These are phyloP conservation scores for Magallana angulata DNA, from an alignment of 1,140 invertebrate genomes.

Conservation along the genomic window DNA sequence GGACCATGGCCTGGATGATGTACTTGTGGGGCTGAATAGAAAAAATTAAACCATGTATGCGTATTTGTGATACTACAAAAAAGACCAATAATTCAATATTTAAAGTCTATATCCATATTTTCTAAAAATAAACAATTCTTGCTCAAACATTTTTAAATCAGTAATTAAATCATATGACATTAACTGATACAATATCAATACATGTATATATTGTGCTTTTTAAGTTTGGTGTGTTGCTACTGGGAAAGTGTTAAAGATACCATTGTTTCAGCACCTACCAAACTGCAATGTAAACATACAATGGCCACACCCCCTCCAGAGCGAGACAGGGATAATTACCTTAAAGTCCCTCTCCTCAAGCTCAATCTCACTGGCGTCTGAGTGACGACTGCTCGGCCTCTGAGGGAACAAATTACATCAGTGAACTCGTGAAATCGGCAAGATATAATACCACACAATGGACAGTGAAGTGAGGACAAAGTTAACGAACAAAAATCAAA, in stretches of 20 bases:
- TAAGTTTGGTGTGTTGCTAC: no score
- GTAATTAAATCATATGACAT: neutral
- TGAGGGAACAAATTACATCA: conserved; percentile 16
- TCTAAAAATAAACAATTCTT: neutral
- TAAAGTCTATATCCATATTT: neutral
- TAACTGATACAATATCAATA: neutral
- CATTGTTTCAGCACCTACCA: no score
- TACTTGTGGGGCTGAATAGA: conserved; percentile 77
- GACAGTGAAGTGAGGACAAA: no score
- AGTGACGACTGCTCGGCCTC: conserved; percentile 32
- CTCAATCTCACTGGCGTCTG: conserved; percentile 57
- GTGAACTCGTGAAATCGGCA: neutral
- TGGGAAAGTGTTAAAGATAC: no score
- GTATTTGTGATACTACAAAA: no score
- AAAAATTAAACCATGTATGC: neutral
- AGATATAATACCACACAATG: no score
- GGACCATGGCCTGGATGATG: conserved; percentile 76
- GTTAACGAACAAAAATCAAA: no score
- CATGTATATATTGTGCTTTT: neutral
- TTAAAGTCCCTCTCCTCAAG: conserved; percentile 64
- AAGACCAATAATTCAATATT: neutral
- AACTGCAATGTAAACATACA: no score
- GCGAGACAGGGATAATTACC: conserved; percentile 13
- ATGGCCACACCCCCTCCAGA: no score
- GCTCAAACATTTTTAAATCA: neutral